A percentile compares a stretch with the other conserved stretches of the same genome.
phyloP scores from a whole-genome alignment of 2,113 vertebrate genomes.

The Spilogale gracilis region DNA sequence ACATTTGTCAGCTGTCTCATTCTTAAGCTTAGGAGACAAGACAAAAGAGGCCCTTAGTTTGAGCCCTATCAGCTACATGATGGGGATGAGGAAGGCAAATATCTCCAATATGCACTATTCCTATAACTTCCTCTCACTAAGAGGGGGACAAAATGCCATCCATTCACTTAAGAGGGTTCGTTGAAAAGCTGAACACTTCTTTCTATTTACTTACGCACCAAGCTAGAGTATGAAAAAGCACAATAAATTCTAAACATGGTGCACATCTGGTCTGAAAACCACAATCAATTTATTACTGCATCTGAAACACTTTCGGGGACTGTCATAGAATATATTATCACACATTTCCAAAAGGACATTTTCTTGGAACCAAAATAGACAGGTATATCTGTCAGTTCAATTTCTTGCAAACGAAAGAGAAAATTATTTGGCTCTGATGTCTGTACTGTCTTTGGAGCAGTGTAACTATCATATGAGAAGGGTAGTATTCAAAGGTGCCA shows the following conservation, averaged over 20 bases:
- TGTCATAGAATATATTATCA: conserved; percentile 89
- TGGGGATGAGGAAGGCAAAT: conserved; percentile 43
- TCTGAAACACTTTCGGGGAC: conserved; percentile 88
- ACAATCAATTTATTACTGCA: conserved; percentile 87
- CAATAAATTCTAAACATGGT: conserved; percentile 86
- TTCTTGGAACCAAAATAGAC: conserved; percentile 88
- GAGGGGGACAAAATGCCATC: conserved; percentile 59
- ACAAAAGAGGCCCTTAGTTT: conserved; percentile 53
- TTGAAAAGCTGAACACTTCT: conserved; percentile 82
- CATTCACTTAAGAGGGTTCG: conserved; percentile 79
- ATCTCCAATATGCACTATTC: conserved; percentile 64
- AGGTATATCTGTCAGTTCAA: conserved; percentile 89
- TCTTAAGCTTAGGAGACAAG: neutral
- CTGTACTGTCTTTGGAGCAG: conserved; percentile 84
- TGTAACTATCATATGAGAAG: conserved; percentile 85
- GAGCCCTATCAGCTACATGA: conserved; percentile 59
- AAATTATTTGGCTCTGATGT: conserved; percentile 86
- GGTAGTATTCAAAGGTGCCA: conserved; percentile 86
- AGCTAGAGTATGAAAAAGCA: conserved; percentile 82
- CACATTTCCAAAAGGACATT: conserved; percentile 88
- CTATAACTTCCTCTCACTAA: conserved; percentile 75
- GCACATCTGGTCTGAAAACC: conserved; percentile 88
- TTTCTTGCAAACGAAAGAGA: conserved; percentile 88
- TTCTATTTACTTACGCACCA: conserved; percentile 82
- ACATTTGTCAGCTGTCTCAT: neutral